Conservation (phyloP, 2,113 vertebrate genomes). For the Semnopithecus entellus region DNA sequence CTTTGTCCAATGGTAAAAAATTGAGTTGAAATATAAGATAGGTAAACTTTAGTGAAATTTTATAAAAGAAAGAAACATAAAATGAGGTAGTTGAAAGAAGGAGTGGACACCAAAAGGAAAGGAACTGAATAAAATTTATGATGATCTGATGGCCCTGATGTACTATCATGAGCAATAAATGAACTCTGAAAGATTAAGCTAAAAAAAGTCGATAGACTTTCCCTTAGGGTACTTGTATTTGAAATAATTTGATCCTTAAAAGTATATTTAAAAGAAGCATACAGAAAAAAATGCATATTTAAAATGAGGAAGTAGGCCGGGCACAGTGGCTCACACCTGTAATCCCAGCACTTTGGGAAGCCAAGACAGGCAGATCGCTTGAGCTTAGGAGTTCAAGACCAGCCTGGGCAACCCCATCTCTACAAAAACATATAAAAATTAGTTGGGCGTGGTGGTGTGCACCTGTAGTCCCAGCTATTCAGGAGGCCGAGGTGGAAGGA, state of each 20-base stretch:
- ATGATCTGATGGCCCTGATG: neutral
- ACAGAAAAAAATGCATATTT: neutral
- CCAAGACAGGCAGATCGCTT: neutral
- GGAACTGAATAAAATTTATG: neutral
- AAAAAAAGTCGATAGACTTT: neutral
- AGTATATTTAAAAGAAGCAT: conserved; percentile 25
- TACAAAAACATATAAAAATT: no score
- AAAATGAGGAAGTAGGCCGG: no score
- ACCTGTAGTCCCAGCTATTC: no score
- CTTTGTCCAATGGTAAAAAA: neutral
- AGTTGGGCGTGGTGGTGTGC: no score
- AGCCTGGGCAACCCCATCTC: no score
- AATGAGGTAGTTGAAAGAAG: neutral
- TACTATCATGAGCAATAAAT: neutral
- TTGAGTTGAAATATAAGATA: neutral
- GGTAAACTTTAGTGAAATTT: neutral
- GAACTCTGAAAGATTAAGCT: neutral
- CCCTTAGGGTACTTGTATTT: neutral
- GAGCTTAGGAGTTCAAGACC: no score
- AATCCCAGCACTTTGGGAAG: no score
- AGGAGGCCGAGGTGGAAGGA: no score
- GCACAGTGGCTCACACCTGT: no score
- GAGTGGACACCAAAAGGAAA: neutral
- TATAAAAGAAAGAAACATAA: neutral
- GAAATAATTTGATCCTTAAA: neutral